Evolutionary conservation across 2,888 invertebrate species (phyloP).

Genomic region (Lochmaea capreae): DNA sequence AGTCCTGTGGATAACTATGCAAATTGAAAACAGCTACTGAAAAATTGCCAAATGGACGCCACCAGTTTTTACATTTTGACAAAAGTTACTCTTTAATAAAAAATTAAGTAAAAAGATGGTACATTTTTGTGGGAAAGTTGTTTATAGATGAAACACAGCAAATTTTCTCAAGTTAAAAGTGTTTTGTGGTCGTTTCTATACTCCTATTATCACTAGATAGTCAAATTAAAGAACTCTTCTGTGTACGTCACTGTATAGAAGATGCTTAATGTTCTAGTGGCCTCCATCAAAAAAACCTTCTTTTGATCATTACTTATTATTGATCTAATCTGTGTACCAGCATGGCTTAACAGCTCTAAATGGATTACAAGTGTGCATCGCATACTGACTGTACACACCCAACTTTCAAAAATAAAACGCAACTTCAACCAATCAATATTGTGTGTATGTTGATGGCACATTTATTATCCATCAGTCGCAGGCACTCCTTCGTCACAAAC

Average conservation of each 20-base stretch:
- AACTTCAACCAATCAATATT: constrained; percentile 30
- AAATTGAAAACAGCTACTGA: too few relatives aligned
- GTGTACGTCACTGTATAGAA: neutral
- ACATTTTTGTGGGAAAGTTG: too few relatives aligned
- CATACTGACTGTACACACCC: constrained; percentile 37
- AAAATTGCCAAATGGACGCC: too few relatives aligned
- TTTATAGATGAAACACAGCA: too few relatives aligned
- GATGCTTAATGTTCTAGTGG: constrained; percentile 18
- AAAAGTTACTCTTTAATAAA: too few relatives aligned
- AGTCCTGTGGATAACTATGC: too few relatives aligned
- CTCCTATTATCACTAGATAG: too few relatives aligned
- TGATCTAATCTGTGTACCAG: constrained; percentile 49
- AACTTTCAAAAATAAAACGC: constrained; percentile 36
- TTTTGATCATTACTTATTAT: constrained; percentile 36
- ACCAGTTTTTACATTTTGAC: too few relatives aligned
- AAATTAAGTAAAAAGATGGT: too few relatives aligned
- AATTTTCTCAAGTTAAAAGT: too few relatives aligned
- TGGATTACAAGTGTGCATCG: constrained; percentile 44
- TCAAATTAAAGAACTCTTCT: neutral
- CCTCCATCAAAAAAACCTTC: constrained; percentile 1
- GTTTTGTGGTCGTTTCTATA: too few relatives aligned
- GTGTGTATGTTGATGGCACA: constrained; percentile 23
- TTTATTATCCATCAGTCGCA: constrained; percentile 15
- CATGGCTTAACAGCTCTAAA: constrained; percentile 46
- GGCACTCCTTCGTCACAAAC: constrained; percentile 27